Conservation (phyloP, 1,140 invertebrate species). For the Caerostris darwini region DNA sequence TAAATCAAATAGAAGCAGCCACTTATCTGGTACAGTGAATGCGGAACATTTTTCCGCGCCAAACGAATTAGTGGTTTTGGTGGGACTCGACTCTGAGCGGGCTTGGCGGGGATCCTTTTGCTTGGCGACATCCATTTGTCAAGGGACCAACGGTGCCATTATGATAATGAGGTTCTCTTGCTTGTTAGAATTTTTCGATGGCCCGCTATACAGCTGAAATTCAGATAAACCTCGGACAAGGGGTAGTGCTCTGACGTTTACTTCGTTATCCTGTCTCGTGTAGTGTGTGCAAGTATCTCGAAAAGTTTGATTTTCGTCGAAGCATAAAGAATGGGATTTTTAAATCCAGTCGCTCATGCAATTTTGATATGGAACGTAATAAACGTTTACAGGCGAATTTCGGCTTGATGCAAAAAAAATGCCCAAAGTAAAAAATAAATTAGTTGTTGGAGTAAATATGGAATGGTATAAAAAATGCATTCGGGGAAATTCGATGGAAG, state of each 20-base stretch:
- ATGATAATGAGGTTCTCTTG: conserved; percentile 33
- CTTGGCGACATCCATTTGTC: neutral
- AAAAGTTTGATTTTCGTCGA: too few species aligned
- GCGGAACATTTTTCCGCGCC: neutral
- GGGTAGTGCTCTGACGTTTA: neutral
- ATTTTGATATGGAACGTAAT: neutral
- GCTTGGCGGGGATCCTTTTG: neutral
- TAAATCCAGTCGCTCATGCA: too few species aligned
- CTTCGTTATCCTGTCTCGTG: neutral
- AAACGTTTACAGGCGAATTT: neutral
- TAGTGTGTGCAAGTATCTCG: neutral
- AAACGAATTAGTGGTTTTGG: neutral
- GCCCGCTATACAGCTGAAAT: neutral
- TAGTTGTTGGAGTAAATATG: conserved; percentile 2
- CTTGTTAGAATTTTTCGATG: conserved; percentile 11
- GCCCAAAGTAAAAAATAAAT: neutral
- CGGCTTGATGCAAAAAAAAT: neutral
- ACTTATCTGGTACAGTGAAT: neutral
- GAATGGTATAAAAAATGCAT: neutral
- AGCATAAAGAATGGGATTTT: too few species aligned
- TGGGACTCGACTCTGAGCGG: neutral
- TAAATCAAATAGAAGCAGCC: neutral
- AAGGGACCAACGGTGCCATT: conserved; percentile 6
- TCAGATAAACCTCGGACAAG: conserved; percentile 2
- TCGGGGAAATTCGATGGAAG: too few species aligned